Evolutionary conservation across 2,113 vertebrate genomes (phyloP).

Genomic region (Trogon melanurus): DNA sequence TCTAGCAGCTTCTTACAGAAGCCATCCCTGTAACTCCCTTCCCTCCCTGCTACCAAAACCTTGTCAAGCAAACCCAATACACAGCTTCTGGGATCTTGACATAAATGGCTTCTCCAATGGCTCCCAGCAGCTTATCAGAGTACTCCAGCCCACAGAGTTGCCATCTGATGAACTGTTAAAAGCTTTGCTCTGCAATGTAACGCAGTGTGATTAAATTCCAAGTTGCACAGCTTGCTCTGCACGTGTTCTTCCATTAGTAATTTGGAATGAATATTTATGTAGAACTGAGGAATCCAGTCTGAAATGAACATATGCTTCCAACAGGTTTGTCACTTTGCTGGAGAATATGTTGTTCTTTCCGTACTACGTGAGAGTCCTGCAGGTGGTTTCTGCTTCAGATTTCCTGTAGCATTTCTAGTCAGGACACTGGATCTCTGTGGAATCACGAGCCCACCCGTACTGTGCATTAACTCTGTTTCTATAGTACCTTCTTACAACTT

Average conservation of each 20-base stretch:
- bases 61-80: background rate
- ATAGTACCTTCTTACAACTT: constrained; percentile 46
- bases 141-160: background rate
- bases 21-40: background rate
- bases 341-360: background rate
- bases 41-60: background rate
- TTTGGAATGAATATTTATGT: background rate
- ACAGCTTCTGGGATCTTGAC: background rate
- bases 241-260: background rate
- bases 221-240: background rate
- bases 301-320: background rate
- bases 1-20: background rate
- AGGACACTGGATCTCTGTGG: background rate
- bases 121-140: background rate
- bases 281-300: background rate
- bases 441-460: background rate
- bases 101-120: background rate
- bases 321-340: background rate
- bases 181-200: background rate
- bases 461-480: constrained; percentile 46
- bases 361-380: background rate
- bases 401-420: background rate
- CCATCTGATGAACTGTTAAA: background rate
- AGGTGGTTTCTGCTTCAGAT: background rate
- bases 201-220: background rate